Evolutionary conservation across 2,113 vertebrate genomes (phyloP), one percentile per base, ranked within the genome.

Genomic region (Sylvia atricapilla): DNA sequence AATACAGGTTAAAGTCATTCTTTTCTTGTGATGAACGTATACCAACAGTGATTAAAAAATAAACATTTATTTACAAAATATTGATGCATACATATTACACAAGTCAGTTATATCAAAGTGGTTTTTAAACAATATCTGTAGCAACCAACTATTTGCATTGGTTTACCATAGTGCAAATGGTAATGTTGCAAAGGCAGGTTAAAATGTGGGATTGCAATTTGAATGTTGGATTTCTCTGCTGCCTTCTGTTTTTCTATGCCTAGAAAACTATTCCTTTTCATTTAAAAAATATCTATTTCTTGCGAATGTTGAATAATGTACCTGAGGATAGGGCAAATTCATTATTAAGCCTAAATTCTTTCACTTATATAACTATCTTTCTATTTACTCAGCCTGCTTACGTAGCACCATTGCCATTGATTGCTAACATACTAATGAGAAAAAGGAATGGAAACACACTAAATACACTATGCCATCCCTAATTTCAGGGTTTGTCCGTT

Each of bases 71-170:
- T 98, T 98, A 98, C 98, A 99, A 98, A 99, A 98, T 96, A 98
- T 98, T 98, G 97, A 98, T 98, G 98, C 98, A 98, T 98, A 99
- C 98, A 99, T 98, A 99, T 99, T 98, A 99, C 98, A 98, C 98
- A 99, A 99, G 98, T 98, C 98, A 98, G 98, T 98, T 97, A 97
- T 98, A 99, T 98, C 98, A 98, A 99, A 98, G 98, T 98, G 98
- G 97, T 92, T 95, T 98, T 98, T 44, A 98, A 99, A 99, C 98
- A 99, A 97, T 98, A 98, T 98, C 98, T 98, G 98, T 99, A 99
- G 98, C 96, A 98, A 99, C 98, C 98, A 98, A 98, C 98, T 98
- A 96, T 98, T 98, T 98, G 97, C 97, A 97, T 99, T 98, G 98
- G 98, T 98, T 98, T 98, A 98, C 98, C 98, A 97, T 98, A 99